These are phyloP conservation scores for Alitta virens DNA, from an alignment of 2,888 invertebrate species.

Conservation along the genomic window DNA sequence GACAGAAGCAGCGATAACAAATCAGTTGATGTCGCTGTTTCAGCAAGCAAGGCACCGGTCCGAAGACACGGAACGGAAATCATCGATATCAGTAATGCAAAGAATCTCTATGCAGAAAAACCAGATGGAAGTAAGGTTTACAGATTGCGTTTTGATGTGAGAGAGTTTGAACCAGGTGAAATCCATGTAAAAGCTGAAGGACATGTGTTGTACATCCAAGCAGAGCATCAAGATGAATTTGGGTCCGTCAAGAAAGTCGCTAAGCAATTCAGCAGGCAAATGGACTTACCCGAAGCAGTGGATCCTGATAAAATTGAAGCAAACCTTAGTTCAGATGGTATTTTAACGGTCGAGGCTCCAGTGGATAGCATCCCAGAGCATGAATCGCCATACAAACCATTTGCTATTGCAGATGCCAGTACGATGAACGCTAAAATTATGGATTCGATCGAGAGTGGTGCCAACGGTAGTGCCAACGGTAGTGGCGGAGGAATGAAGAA, in stretches of 20 bases:
- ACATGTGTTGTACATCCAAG: slow-evolving; percentile 8
- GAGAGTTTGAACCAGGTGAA: slow-evolving; percentile 20
- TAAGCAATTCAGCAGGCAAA: slow-evolving; percentile 23
- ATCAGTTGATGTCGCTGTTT: slow-evolving; percentile 7
- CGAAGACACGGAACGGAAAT: background rate
- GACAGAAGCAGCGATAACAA: background rate
- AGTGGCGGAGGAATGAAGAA: no score
- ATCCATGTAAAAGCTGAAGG: slow-evolving; percentile 18
- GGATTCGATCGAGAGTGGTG: no score
- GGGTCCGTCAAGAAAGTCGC: slow-evolving; percentile 2
- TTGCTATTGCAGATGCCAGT: no score
- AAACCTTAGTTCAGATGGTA: slow-evolving; percentile 18
- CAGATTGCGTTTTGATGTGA: slow-evolving; percentile 31
- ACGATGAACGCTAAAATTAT: no score
- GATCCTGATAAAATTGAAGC: slow-evolving; percentile 19
- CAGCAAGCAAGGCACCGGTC: background rate
- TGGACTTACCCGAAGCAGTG: slow-evolving; percentile 24
- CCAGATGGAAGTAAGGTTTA: slow-evolving; percentile 38
- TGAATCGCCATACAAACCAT: no score
- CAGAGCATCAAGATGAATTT: slow-evolving; percentile 26
- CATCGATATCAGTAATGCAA: slow-evolving; percentile 5
- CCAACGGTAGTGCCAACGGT: no score
- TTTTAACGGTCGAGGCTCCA: slow-evolving; percentile 22
- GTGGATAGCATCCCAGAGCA: background rate
- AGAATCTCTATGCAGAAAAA: slow-evolving; percentile 5